Conservation (phyloP, 2,888 invertebrate species). For the Steromphala cineraria region DNA sequence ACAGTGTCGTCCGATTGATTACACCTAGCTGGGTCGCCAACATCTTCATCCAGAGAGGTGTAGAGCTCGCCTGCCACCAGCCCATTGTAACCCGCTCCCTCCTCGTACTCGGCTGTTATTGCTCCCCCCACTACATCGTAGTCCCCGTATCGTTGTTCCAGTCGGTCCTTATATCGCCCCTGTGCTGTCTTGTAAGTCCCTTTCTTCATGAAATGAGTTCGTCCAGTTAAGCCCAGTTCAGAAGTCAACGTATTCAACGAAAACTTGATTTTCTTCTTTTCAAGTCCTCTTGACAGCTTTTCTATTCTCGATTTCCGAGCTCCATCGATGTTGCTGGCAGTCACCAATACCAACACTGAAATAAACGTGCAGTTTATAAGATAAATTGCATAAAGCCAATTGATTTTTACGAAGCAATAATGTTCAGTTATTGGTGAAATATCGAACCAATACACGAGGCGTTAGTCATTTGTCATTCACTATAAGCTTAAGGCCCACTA, state of each 20-base stretch:
- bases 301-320: too few relatives aligned
- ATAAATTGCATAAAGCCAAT: too few relatives aligned
- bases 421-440: too few relatives aligned
- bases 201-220: background rate
- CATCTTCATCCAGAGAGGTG: background rate
- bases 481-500: too few relatives aligned
- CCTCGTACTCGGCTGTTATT: conserved; percentile 16
- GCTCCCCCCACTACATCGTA: conserved; percentile 28
- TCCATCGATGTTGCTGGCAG: too few relatives aligned
- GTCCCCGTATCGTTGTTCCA: conserved; percentile 25
- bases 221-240: background rate
- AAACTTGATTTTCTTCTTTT: too few relatives aligned
- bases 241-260: background rate
- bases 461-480: too few relatives aligned
- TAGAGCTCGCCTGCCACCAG: background rate
- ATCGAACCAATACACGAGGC: too few relatives aligned
- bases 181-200: conserved; percentile 23
- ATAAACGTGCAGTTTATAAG: too few relatives aligned
- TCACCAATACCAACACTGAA: too few relatives aligned
- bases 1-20: background rate
- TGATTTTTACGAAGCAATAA: too few relatives aligned
- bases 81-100: background rate
- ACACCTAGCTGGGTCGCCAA: background rate
- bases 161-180: conserved; percentile 10
- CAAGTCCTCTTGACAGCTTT: too few relatives aligned